Base-by-base conservation (phyloP, 92 coral and sea anemone genomes). In the Parazoanthus atlanticus region DNA sequence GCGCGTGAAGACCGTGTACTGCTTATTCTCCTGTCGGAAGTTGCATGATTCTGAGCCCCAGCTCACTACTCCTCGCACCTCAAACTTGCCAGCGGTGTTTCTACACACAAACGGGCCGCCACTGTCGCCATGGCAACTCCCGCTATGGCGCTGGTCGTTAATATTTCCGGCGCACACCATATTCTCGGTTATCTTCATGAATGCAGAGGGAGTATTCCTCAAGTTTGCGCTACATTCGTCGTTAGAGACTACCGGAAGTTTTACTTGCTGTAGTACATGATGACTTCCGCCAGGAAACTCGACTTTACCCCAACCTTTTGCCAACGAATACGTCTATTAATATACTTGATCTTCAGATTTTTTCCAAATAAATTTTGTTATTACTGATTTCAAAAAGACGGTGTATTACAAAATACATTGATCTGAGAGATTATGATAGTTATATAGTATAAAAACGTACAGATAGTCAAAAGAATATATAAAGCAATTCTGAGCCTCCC, bases 201-300 rank as follows among this genome's bases (percentile, higher is more conserved):
- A 30, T 26, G 78, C 49, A 19, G 77, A 69, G 6, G 87, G 87
- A 69, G 87, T 69, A 2, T 69, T 69, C 40, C 43, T 43, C n/a
- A 84, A 66, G 5, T 41, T 84, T 5, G 76, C 26, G 4, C 6
- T 13, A 43, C 87, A 84, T 84, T 84, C 87, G 41, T 70, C n/a
- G 87, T 70, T 84, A 0, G 87, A 84, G 66, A 84, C 87, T 25
- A 84, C 41, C 28, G 87, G 78, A 29, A 84, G 87, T 41, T 43
- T 26, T 38, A 76, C 86, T 28, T 83, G 86, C 77, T 84, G 87
- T 15, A 84, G n/a, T 7, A 84, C 61, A 36, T 69, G 65, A 32
- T 84, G 87, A 84, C 78, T 69, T 84, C 87, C 87, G 77, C 87
- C 87, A 7, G 87, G 87, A 43, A 70, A 41, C 78, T 84, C 87